Percentiles rank a stretch among this genome's conserved stretches.
These are phyloP conservation scores for Aleiodes testaceus DNA, from an alignment of 2,888 invertebrate species.

Conservation along the genomic window DNA sequence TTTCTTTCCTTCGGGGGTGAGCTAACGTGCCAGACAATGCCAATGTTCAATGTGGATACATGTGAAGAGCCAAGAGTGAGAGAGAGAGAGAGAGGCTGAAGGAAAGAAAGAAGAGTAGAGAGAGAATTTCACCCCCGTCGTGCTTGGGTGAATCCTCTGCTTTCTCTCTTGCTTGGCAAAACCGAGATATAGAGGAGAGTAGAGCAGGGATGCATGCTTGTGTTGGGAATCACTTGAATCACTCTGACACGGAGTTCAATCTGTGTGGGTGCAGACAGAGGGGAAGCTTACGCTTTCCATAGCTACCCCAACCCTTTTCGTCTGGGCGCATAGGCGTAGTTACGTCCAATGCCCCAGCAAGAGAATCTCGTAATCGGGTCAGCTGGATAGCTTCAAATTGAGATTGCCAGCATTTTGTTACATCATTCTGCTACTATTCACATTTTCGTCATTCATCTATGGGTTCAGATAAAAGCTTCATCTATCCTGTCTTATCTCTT, in stretches of 20 bases:
- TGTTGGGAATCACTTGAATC: constrained; percentile 16
- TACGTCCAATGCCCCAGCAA: constrained; percentile 43
- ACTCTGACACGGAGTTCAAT: not conserved
- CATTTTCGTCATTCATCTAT: too few species aligned
- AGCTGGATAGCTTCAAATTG: constrained; percentile 33
- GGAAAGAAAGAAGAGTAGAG: constrained; percentile 43
- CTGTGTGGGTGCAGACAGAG: constrained; percentile 28
- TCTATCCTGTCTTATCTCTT: too few species aligned
- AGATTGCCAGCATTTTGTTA: not conserved
- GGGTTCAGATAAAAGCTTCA: too few species aligned
- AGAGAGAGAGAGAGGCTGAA: constrained; percentile 26
- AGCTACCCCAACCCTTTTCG: constrained; percentile 43
- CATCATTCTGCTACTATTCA: constrained; percentile 26
- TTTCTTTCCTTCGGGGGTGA: not conserved
- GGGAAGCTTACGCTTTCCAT: constrained; percentile 1
- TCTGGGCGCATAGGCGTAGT: constrained; percentile 67
- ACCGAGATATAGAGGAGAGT: constrained; percentile 11
- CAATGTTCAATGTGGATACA: not conserved
- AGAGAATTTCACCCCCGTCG: constrained; percentile 40
- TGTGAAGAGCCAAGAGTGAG: not conserved
- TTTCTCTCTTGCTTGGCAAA: constrained; percentile 31
- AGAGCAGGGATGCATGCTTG: constrained; percentile 18
- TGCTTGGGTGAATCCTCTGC: constrained; percentile 47
- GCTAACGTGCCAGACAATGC: constrained; percentile 13
- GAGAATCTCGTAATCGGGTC: constrained; percentile 50